Conservation (phyloP, 2,797 vertebrate species). For the Cryptoblepharus egeriae region DNA sequence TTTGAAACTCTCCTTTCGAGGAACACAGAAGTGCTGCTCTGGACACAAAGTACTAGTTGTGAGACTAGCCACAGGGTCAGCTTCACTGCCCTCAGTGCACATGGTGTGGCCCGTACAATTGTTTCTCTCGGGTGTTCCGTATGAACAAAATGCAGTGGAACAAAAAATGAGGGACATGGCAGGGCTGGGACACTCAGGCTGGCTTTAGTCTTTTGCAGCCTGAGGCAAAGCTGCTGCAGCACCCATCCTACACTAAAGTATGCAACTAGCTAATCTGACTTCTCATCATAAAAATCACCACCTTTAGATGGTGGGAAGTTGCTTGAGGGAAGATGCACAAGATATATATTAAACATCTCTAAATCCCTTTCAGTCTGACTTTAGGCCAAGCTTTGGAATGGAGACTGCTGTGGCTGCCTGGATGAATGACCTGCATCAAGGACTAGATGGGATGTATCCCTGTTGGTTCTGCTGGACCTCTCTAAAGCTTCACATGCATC, state of each 20-base stretch:
- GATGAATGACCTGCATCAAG: too few relatives aligned
- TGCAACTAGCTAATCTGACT: background rate
- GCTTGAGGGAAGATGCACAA: background rate
- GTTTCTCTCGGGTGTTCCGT: too few relatives aligned
- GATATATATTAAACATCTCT: background rate
- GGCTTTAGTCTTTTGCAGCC: background rate
- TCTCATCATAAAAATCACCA: background rate
- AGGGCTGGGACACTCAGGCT: background rate
- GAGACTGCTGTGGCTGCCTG: too few relatives aligned
- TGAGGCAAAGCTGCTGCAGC: background rate
- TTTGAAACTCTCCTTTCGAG: background rate
- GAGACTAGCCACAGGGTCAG: background rate
- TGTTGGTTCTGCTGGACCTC: too few relatives aligned
- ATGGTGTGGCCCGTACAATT: background rate
- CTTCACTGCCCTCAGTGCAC: background rate
- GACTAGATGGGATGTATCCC: too few relatives aligned
- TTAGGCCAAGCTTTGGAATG: too few relatives aligned
- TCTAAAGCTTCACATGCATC: too few relatives aligned
- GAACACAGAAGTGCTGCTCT: background rate
- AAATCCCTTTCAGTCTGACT: too few relatives aligned
- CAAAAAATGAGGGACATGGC: too few relatives aligned
- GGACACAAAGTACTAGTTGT: too few relatives aligned
- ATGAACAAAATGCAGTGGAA: background rate
- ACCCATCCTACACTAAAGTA: background rate
- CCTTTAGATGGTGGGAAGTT: background rate